phyloP scores from a whole-genome alignment of 64 coral and sea anemone genomes.

The Stichodactyla mertensii region DNA sequence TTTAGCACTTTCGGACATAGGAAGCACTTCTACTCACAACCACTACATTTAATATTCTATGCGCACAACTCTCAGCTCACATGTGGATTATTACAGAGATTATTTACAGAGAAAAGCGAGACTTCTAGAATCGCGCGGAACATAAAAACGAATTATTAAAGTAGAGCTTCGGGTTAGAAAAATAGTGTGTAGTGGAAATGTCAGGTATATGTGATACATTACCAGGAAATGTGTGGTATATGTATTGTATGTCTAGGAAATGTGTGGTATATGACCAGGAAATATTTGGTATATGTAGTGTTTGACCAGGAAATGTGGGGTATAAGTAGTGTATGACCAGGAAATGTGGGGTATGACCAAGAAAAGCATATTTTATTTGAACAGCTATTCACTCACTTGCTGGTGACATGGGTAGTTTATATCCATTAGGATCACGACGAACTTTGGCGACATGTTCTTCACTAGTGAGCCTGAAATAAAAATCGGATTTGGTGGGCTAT shows the following conservation, averaged over 20 bases:
- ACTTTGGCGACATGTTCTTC: constrained; percentile 48
- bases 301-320: not conserved
- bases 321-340: not conserved
- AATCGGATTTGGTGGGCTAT: not conserved
- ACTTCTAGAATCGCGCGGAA: no score
- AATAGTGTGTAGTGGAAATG: no score
- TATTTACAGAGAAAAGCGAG: no score
- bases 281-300: not conserved
- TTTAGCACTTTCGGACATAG: no score
- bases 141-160: not conserved
- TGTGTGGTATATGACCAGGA: not conserved
- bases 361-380: no score
- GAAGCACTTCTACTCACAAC: no score
- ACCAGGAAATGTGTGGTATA: not conserved
- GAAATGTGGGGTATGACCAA: no score
- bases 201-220: not conserved
- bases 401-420: constrained; percentile 79
- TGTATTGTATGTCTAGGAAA: no score
- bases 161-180: no score
- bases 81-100: no score
- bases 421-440: constrained; percentile 76
- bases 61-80: no score
- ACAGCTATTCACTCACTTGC: constrained; percentile 36
- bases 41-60: no score
- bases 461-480: constrained; percentile 39